A percentile compares a stretch with the other conserved stretches of the same genome.
Evolutionary conservation across 2,888 invertebrate species (phyloP).

Genomic region (Heliothis peltigera): DNA sequence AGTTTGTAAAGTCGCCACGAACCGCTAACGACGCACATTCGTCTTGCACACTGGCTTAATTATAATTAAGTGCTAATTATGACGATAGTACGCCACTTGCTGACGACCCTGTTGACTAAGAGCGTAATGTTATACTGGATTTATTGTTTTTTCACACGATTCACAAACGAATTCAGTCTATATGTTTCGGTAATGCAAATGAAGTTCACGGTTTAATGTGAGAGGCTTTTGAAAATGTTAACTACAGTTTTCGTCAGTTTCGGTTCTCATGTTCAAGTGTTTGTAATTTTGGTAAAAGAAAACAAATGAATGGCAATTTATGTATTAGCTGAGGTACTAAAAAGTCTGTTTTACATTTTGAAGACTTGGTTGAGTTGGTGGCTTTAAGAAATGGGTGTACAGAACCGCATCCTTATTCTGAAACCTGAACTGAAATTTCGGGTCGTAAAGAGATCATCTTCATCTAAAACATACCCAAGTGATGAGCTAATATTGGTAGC

Average conservation of each 20-base stretch:
- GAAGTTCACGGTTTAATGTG: constrained; percentile 48
- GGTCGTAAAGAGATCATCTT: no score
- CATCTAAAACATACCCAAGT: no score
- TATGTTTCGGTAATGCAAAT: constrained; percentile 51
- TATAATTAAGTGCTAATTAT: constrained; percentile 79
- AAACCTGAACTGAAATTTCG: no score
- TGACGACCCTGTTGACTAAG: constrained; percentile 63
- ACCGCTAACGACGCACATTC: constrained; percentile 71
- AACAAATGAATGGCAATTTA: background rate
- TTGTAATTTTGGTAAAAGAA: constrained; percentile 34
- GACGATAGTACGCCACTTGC: constrained; percentile 64
- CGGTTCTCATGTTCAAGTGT: constrained; percentile 35
- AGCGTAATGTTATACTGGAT: constrained; percentile 45
- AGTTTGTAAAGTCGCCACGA: constrained; percentile 57
- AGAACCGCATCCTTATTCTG: no score
- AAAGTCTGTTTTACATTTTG: background rate
- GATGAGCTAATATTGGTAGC: no score
- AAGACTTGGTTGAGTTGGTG: background rate
- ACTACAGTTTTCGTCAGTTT: constrained; percentile 35
- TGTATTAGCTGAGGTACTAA: background rate
- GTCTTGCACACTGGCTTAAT: constrained; percentile 72
- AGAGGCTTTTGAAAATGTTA: constrained; percentile 38
- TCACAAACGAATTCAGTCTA: constrained; percentile 37
- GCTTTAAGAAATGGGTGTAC: background rate
- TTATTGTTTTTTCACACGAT: constrained; percentile 57